Conservation (phyloP, 2,113 vertebrate species). For the Perca fluviatilis region DNA sequence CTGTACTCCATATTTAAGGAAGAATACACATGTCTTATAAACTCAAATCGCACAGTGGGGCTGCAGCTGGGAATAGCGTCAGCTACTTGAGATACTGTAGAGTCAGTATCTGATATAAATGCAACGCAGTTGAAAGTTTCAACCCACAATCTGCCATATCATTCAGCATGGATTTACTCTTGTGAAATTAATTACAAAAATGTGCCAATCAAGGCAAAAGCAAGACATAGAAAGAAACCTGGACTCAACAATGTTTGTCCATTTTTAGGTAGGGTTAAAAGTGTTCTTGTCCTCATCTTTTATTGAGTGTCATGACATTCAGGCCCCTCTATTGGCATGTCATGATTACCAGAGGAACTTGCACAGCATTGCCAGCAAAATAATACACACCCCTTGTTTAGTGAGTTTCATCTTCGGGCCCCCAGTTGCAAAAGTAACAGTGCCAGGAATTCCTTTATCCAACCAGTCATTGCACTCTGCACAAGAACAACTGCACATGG, state of each 20-base stretch:
- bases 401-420: neutral
- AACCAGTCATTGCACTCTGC: neutral
- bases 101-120: neutral
- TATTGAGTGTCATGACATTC: neutral
- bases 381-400: neutral
- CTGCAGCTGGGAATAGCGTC: neutral
- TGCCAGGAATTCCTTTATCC: neutral
- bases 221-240: neutral
- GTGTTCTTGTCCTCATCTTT: no score
- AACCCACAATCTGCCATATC: neutral
- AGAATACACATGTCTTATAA: neutral
- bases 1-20: neutral
- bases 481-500: no score
- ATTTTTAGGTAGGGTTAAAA: no score
- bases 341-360: neutral
- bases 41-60: neutral
- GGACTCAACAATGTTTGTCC: no score
- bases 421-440: neutral
- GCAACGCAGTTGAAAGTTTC: neutral
- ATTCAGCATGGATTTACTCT: neutral
- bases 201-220: neutral
- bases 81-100: neutral
- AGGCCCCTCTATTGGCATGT: neutral
- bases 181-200: neutral
- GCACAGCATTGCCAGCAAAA: neutral